Evolutionary conservation across 2,797 vertebrate genomes (phyloP).

Genomic region (Gallirallus australis): DNA sequence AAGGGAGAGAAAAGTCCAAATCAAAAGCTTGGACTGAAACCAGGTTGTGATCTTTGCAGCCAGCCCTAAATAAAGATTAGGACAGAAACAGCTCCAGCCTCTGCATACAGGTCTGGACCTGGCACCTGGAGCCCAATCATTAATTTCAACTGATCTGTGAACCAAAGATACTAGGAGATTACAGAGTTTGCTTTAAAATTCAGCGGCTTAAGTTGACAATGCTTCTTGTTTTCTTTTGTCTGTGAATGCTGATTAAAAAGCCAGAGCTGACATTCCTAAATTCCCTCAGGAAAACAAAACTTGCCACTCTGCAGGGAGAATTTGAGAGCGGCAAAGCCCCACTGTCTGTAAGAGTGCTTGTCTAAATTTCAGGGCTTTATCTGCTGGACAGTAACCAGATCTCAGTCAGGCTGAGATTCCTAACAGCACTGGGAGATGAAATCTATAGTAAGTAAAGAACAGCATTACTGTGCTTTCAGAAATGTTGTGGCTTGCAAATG

Average conservation of each 20-base stretch:
- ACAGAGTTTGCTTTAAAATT: slow-evolving; percentile 29
- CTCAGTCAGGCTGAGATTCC: neutral
- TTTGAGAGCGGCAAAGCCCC: neutral
- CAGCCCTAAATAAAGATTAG: neutral
- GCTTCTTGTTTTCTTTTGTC: slow-evolving; percentile 52
- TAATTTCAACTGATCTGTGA: slow-evolving; percentile 17
- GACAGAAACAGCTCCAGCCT: slow-evolving; percentile 5
- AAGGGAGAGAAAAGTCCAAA: neutral
- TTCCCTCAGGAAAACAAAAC: slow-evolving; percentile 16
- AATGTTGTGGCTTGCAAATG: neutral
- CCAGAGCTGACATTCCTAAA: slow-evolving; percentile 42
- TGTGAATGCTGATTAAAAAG: slow-evolving; percentile 50
- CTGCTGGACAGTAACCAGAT: slow-evolving; percentile 42
- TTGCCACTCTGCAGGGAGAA: neutral
- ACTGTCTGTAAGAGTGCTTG: neutral
- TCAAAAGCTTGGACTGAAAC: neutral
- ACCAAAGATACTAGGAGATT: slow-evolving; percentile 22
- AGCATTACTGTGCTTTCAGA: neutral
- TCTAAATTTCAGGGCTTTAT: slow-evolving; percentile 12
- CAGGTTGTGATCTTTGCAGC: neutral
- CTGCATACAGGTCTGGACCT: neutral
- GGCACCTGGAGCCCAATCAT: neutral
- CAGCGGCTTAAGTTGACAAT: slow-evolving; percentile 21
- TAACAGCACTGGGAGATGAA: neutral
- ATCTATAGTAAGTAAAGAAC: neutral